These are phyloP conservation scores for Gonocerus acuteangulatus DNA, from an alignment of 2,888 invertebrate genomes.

Conservation along the genomic window DNA sequence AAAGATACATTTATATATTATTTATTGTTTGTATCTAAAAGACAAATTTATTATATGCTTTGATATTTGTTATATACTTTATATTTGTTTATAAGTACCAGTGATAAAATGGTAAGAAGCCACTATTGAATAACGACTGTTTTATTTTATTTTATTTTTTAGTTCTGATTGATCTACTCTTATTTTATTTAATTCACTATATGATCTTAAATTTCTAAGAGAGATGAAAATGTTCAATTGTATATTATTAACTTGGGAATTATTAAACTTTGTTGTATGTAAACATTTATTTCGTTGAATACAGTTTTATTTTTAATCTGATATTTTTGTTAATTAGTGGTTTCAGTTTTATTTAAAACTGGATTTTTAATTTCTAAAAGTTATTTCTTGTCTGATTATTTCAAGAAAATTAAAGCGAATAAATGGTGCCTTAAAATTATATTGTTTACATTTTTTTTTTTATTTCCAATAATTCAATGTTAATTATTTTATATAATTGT, in stretches of 20 bases:
- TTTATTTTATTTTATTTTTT: not conserved
- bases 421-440: too few relatives aligned
- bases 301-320: not conserved
- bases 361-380: not conserved
- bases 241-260: not conserved
- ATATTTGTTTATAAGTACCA: constrained; percentile 26
- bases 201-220: not conserved
- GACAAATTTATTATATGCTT: constrained; percentile 28
- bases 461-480: too few relatives aligned
- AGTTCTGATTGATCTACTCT: not conserved
- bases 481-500: too few relatives aligned
- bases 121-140: not conserved
- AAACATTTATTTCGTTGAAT: not conserved
- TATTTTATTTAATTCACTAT: not conserved
- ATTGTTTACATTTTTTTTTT: too few relatives aligned
- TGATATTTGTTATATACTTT: constrained; percentile 27
- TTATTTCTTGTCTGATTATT: not conserved
- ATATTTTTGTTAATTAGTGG: too few relatives aligned
- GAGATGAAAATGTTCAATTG: not conserved
- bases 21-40: constrained; percentile 27
- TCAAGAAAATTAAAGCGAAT: not conserved
- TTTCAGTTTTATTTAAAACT: too few relatives aligned
- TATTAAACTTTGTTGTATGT: constrained; percentile 18
- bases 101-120: not conserved
- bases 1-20: constrained; percentile 23